A percentile compares a stretch with the other conserved stretches of the same genome.
phyloP scores from a whole-genome alignment of 2,888 invertebrate genomes.

The Hypomecis punctinalis region DNA sequence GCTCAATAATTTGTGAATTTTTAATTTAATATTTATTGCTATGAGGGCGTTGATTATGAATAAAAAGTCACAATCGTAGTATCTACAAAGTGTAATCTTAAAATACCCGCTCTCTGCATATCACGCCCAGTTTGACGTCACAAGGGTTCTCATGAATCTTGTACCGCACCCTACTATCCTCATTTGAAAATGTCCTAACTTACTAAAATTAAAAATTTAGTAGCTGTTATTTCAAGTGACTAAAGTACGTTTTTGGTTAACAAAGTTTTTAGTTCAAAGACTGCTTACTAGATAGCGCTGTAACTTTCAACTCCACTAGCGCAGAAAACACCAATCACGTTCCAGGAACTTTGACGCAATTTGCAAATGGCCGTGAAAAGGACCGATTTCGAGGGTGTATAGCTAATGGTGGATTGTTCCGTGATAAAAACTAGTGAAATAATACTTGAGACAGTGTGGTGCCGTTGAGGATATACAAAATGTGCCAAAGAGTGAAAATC shows the following conservation, averaged over 20 bases:
- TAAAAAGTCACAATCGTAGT: background rate
- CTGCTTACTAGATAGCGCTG: slow-evolving; percentile 62
- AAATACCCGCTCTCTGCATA: slow-evolving; percentile 62
- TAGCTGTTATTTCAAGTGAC: background rate
- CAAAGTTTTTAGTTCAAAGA: slow-evolving; percentile 52
- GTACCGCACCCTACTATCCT: slow-evolving; percentile 79
- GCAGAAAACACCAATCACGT: slow-evolving; percentile 78
- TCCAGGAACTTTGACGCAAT: slow-evolving; percentile 83
- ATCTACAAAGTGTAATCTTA: slow-evolving; percentile 8
- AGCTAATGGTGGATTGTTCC: slow-evolving; percentile 79
- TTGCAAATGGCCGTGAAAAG: slow-evolving; percentile 86
- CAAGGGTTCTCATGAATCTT: slow-evolving; percentile 72
- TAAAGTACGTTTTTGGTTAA: slow-evolving; percentile 51
- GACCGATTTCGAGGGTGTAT: slow-evolving; percentile 80
- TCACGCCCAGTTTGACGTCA: slow-evolving; percentile 86
- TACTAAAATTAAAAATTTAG: slow-evolving; percentile 24
- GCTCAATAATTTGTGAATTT: no score
- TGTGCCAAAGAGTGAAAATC: slow-evolving; percentile 84
- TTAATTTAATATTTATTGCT: no score
- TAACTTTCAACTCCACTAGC: slow-evolving; percentile 66
- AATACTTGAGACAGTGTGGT: slow-evolving; percentile 76
- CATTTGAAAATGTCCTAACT: slow-evolving; percentile 57
- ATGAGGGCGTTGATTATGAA: background rate
- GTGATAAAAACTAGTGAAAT: slow-evolving; percentile 77
- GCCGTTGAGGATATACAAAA: slow-evolving; percentile 76